Base-by-base conservation (phyloP, 2,888 invertebrate species). In the Erebia palarica region DNA sequence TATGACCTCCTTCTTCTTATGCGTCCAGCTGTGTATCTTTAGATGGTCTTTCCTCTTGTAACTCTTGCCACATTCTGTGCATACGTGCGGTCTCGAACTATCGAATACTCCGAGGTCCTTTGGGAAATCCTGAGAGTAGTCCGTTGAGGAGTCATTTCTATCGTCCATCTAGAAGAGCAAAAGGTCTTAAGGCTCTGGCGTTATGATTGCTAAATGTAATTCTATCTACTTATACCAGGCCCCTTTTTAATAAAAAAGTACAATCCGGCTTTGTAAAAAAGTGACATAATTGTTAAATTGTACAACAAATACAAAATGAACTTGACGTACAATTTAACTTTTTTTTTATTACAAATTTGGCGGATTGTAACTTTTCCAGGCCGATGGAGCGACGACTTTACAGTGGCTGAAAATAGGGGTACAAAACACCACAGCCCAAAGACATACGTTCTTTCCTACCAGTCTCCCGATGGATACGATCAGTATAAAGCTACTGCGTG, bases 1-100 rank as follows among this genome's bases (percentile, higher is more conserved):
- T 5, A 95, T 94, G 81, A 96, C 96, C 51, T 96, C 96, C 82
- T 96, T 97, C 74, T 96, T 96, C 77, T 96, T 95, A 84, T 97
- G 97, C 72, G 96, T 96, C 76, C 96, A 95, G 79, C 95, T 95
- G 86, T 97, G 97, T 67, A 97, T 94, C 83, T 96, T 96, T 72
- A 97, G 92, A 80, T 96, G 97, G 82, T 97, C 97, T 88, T 96
- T 96, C 79, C 97, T 92, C 82, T 97, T 97, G 86, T 96, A 97
- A 0, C 95, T 95, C 86, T 96, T 97, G 86, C 94, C 92, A 83
- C 97, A 97, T 21, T 96, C 94, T 18, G 94, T 92, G 86, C 97
- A 97, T 0, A 95, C 94, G 82, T 94, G 95, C 11, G 97, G 96
- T 58, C 96, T 86, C 75, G 95, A 95, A 0, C 95, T 95, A 84